Conservation (phyloP, 2,113 vertebrate genomes). For the Lichenostomus cassidix region DNA sequence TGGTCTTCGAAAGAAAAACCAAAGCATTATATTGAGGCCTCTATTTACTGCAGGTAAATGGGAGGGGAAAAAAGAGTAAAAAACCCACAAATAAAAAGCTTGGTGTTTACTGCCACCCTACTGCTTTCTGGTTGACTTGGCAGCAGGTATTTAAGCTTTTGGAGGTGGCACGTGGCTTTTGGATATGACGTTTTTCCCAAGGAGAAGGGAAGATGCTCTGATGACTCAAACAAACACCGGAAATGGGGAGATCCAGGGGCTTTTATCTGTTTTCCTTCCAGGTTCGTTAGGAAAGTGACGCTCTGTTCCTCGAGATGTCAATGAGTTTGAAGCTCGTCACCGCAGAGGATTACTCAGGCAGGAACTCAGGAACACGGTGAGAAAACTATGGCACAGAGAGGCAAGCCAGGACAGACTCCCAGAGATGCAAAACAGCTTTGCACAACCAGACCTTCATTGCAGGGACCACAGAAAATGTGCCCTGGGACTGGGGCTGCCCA, state of each 20-base stretch:
- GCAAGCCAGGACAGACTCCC: background rate
- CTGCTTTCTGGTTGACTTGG: background rate
- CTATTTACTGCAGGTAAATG: background rate
- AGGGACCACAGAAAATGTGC: background rate
- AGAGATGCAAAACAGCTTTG: background rate
- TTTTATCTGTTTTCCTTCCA: background rate
- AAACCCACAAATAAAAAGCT: background rate
- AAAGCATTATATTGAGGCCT: background rate
- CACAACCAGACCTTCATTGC: fast-evolving
- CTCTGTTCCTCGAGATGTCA: background rate
- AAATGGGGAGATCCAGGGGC: background rate
- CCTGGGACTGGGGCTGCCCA: background rate
- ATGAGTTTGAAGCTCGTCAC: background rate
- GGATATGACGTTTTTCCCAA: background rate
- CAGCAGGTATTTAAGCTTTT: background rate
- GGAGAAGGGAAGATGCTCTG: background rate
- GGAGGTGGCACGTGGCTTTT: background rate
- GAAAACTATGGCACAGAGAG: background rate
- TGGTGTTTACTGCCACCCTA: background rate
- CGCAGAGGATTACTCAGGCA: background rate
- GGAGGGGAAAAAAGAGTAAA: fast-evolving
- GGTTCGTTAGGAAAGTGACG: background rate
- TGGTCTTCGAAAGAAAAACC: background rate
- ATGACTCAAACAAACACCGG: background rate
- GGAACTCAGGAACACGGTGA: fast-evolving